Evolutionary conservation across 2,797 vertebrate genomes (phyloP), one percentile per base, ranked within the genome.

Genomic region (Centropyge bicolor): DNA sequence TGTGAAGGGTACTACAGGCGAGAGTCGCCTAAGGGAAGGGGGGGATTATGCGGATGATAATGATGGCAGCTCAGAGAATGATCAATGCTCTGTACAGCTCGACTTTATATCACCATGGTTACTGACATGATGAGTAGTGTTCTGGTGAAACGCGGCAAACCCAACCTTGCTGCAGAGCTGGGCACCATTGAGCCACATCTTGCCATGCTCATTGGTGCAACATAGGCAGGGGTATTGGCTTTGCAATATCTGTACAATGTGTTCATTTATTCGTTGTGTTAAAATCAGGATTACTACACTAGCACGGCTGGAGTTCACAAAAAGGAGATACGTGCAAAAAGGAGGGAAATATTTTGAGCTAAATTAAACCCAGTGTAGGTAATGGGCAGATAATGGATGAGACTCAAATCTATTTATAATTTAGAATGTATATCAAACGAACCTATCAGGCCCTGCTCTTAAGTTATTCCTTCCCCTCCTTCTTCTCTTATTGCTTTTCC

Each of bases 61-160:
- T 67, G 83, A 86, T 76, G 84, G 85, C 82, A 83, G 81, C 81
- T 81, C 71, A 8, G 76, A 76, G 71, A 69, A 84, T 85, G 88
- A 92, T 92, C 87, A 86, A 85, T 87, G 83, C 55, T 81, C 81
- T 48, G 80, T 78, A 61, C 74, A 49, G 82, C 78, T 84, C 54
- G 9, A 87, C 48, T 87, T 88, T 60, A 72, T 45, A 81, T 93
- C 86, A 78, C 86, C 90, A 91, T 89, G 88, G 89, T 91, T 88
- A 91, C 89, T n/a, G 83, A 70, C 84, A 82, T 65, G 78, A 79
- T 79, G 77, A 86, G 77, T 49, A n/a, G 67, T 36, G 62, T 79
- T 90, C 80, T 67, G 71, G 83, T 61, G 40, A 41, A 70, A 72
- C 56, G 24, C 17, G 16, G 70, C 13, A 62, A 78, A 73, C 27